Base-by-base conservation (phyloP, 2,888 invertebrate species). In the Patella ulyssiponensis region DNA sequence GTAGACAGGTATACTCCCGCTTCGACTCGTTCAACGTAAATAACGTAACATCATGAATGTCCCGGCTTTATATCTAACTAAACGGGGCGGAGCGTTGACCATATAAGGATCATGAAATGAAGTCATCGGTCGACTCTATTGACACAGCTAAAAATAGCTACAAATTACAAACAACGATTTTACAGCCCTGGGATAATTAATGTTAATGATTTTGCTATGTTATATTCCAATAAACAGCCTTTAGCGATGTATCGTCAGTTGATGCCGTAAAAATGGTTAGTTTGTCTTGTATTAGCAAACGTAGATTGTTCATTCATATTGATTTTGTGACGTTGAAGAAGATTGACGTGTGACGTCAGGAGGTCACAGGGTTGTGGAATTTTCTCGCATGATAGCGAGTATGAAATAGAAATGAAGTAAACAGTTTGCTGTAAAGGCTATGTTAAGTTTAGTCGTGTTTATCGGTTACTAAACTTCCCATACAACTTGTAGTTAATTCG, bases 51-150 rank as follows among this genome's bases (percentile, higher is more conserved):
- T 64, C 20, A 64, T 64, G 64, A 64, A 64, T 64, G 64, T 23
- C 64, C 23, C 20, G 64, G 14, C 64, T 64, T 23, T 64, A 64
- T 64, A 44, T 44, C 44, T 44, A 44, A 64, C 64, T 23, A 9
- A 20, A 23, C 20, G 64, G 23, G 64, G 64, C 64, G 64, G 64
- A 64, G 64, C 64, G 20, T 23, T 64, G 20, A 12, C 64, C 64
- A 64, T 64, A 64, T 64, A 64, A 64, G 64, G 64, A 64, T 20
- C 20, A 64, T 64, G 64, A 64, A 64, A 23, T 64, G 64, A 64
- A 64, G 64, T 64, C 64, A 64, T 64, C 64, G 23, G 12, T 64
- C 23, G 64, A 64, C 64, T 23, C 2, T 64, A 23, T 64, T 64
- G 20, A 23, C 20, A 20, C 20, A 23, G 64, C 23, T 64, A 44